Evolutionary conservation across 2,888 invertebrate species (phyloP).

Genomic region (Graphium colonna): DNA sequence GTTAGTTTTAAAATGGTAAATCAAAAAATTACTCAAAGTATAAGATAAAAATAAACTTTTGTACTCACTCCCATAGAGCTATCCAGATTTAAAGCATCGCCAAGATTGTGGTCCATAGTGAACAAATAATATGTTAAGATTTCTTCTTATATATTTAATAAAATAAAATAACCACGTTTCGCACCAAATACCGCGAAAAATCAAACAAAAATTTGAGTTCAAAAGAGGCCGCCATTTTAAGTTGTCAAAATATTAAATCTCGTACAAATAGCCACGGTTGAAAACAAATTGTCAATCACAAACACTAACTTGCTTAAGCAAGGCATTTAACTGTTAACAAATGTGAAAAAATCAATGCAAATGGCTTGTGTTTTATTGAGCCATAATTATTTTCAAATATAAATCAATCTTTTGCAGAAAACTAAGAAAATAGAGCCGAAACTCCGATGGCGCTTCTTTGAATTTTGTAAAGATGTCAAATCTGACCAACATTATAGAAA

Average conservation of each 20-base stretch:
- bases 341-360: slow-evolving; percentile 4
- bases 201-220: slow-evolving; percentile 54
- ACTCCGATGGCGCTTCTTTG: slow-evolving; percentile 73
- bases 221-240: slow-evolving; percentile 80
- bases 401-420: slow-evolving; percentile 19
- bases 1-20: slow-evolving; percentile 1
- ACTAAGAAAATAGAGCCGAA: slow-evolving; percentile 31
- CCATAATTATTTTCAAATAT: background rate
- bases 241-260: slow-evolving; percentile 63
- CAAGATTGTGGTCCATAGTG: slow-evolving; percentile 68
- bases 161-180: slow-evolving; percentile 14
- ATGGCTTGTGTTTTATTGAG: background rate
- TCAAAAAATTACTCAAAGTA: too few relatives aligned
- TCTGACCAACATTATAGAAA: slow-evolving; percentile 27
- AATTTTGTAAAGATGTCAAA: slow-evolving; percentile 62
- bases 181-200: slow-evolving; percentile 32
- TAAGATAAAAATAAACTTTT: slow-evolving; percentile 21
- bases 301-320: slow-evolving; percentile 26
- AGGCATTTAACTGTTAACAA: slow-evolving; percentile 20
- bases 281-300: slow-evolving; percentile 62
- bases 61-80: slow-evolving; percentile 63
- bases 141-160: slow-evolving; percentile 20
- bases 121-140: slow-evolving; percentile 22
- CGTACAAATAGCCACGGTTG: slow-evolving; percentile 68
- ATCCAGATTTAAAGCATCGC: slow-evolving; percentile 64